These are phyloP conservation scores for Amblyjoppa fuscipennis DNA, from an alignment of 2,888 invertebrate genomes.

Conservation along the genomic window DNA sequence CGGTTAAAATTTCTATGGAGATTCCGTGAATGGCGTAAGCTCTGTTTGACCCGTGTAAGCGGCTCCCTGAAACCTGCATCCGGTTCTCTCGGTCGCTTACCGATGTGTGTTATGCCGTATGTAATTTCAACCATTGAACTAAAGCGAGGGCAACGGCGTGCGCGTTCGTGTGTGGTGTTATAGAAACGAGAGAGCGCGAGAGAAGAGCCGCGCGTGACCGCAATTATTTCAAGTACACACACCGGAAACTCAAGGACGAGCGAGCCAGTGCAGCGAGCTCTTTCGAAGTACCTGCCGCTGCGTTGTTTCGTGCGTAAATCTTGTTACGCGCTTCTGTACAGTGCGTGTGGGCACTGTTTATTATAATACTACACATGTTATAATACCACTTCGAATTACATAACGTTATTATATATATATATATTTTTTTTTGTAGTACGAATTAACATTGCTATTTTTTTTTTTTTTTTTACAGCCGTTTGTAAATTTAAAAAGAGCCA, in stretches of 20 bases:
- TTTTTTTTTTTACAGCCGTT: not conserved
- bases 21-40: not conserved
- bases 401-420: not conserved
- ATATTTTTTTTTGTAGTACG: not conserved
- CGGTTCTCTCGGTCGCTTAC: not conserved
- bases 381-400: constrained; percentile 6
- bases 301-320: constrained; percentile 34
- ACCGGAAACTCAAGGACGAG: constrained; percentile 55
- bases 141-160: constrained; percentile 14
- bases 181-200: constrained; percentile 39
- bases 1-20: constrained; percentile 1
- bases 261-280: constrained; percentile 26
- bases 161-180: constrained; percentile 7
- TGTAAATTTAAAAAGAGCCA: not conserved
- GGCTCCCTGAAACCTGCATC: constrained; percentile 4
- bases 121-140: constrained; percentile 32
- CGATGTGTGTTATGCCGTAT: not conserved
- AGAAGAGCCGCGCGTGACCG: constrained; percentile 46
- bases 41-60: not conserved
- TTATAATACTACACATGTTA: constrained; percentile 17
- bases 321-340: constrained; percentile 32
- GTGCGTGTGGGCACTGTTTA: not conserved
- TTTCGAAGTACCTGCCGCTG: constrained; percentile 36
- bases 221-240: constrained; percentile 55
- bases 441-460: not conserved